Percentiles rank a stretch among this genome's conserved stretches.
Evolutionary conservation across 2,888 invertebrate species (phyloP).

Genomic region (Pristionchus mayeri): DNA sequence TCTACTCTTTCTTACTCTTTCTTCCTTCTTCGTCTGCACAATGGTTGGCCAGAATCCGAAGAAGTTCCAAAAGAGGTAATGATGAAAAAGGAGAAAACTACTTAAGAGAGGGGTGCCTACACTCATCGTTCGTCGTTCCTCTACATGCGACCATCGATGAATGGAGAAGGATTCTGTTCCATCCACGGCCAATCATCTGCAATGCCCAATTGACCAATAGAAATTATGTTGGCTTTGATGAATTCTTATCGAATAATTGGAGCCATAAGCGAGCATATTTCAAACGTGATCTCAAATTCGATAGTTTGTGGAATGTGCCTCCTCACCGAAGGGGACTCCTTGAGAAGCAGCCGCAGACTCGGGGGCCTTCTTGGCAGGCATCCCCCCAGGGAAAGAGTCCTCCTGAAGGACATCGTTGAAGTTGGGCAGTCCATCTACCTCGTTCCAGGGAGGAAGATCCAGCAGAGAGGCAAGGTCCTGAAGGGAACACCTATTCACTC

Average conservation of each 20-base stretch:
- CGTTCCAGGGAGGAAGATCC: conserved; percentile 20
- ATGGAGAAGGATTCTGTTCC: conserved; percentile 4
- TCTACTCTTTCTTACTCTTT: no score
- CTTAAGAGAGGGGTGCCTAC: neutral
- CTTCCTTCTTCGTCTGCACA: no score
- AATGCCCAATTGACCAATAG: neutral
- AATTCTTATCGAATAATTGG: neutral
- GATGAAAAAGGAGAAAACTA: neutral
- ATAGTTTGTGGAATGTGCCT: neutral
- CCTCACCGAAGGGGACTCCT: neutral
- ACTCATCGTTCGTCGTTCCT: neutral
- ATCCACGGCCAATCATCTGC: conserved; percentile 36
- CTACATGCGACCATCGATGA: conserved; percentile 36
- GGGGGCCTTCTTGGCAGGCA: neutral
- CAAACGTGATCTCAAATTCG: neutral
- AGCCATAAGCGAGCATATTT: neutral
- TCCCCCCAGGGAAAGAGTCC: neutral
- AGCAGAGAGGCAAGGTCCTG: conserved; percentile 44
- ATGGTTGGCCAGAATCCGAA: no score
- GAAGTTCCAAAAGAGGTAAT: no score
- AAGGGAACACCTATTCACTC: neutral
- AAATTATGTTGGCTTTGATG: neutral
- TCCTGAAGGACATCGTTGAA: neutral
- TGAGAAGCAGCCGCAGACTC: neutral
- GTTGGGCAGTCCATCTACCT: neutral